Conservation (phyloP, 2,797 vertebrate species). For the Argya squamiceps region DNA sequence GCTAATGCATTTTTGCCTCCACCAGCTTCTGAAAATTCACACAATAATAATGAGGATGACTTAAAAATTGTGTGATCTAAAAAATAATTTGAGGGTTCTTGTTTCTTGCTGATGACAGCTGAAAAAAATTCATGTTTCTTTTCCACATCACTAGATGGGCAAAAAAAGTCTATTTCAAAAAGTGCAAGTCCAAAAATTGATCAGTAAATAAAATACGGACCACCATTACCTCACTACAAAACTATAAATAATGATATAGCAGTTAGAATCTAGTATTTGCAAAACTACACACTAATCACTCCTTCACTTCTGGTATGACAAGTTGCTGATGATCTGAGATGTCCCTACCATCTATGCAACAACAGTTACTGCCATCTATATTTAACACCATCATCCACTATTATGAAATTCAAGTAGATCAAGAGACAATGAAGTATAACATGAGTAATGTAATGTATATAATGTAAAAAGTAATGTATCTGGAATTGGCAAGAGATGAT, state of each 20-base stretch:
- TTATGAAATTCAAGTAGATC: background rate
- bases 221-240: background rate
- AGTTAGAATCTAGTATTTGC: background rate
- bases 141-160: background rate
- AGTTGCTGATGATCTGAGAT: background rate
- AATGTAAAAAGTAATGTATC: background rate
- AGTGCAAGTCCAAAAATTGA: background rate
- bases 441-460: too few relatives aligned
- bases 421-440: background rate
- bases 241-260: background rate
- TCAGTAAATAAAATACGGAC: background rate
- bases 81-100: background rate
- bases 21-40: background rate
- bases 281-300: background rate
- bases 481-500: background rate
- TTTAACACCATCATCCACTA: background rate
- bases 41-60: background rate
- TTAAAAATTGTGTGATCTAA: background rate
- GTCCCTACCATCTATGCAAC: background rate
- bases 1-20: background rate
- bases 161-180: background rate
- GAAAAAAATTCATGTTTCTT: background rate
- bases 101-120: background rate
- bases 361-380: background rate
- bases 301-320: background rate